Conservation (phyloP, 2,113 vertebrate genomes). For the Lipotes vexillifer region DNA sequence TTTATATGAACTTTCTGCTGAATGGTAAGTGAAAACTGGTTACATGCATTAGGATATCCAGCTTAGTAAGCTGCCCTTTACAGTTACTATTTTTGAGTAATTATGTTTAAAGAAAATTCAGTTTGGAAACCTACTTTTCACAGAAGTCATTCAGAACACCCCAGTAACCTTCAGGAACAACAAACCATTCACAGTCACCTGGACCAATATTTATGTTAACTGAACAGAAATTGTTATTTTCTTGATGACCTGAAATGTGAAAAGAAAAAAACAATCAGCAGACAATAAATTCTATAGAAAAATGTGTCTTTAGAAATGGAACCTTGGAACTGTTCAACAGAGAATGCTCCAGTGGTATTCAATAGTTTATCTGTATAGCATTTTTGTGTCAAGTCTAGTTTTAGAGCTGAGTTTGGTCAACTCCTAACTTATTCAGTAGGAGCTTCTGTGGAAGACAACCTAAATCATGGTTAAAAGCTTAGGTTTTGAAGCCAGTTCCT, state of each 20-base stretch:
- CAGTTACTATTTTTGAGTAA: conserved; percentile 41
- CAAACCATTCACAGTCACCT: conserved; percentile 99
- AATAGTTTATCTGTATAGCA: not conserved
- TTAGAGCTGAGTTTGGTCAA: not conserved
- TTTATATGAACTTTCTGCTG: conserved; percentile 19
- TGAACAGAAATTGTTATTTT: conserved; percentile 99
- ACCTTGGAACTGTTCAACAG: conserved; percentile 41
- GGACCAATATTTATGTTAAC: conserved; percentile 99
- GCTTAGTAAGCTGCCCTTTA: conserved; percentile 27
- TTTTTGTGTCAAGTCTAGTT: conserved; percentile 9
- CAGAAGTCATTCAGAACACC: conserved; percentile 98
- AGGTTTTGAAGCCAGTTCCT: not conserved
- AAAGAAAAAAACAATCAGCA: conserved; percentile 34
- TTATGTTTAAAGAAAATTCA: conserved; percentile 52
- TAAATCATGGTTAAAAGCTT: conserved; percentile 1
- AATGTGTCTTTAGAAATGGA: not conserved
- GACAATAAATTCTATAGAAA: conserved; percentile 25
- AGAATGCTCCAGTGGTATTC: conserved; percentile 29
- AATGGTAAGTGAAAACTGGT: conserved; percentile 34
- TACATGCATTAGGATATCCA: not conserved
- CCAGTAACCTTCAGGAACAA: conserved; percentile 96
- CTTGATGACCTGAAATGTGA: conserved; percentile 92
- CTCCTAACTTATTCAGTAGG: not conserved
- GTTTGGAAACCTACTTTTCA: conserved; percentile 89
- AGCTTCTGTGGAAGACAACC: not conserved